Evolutionary conservation across 2,797 vertebrate species (phyloP).

Genomic region (Myiotriccus ornatus): DNA sequence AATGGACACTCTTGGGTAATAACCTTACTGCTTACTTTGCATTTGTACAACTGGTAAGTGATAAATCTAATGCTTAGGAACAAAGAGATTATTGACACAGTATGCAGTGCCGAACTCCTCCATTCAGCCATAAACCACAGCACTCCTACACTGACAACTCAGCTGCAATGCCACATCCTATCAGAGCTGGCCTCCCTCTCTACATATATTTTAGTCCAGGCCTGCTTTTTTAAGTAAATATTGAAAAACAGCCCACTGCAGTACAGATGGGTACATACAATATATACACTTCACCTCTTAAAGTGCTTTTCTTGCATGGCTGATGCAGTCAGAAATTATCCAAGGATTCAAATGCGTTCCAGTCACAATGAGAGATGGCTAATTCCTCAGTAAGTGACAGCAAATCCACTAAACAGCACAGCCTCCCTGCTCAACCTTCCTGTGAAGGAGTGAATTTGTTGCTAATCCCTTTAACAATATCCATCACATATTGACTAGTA

Average conservation of each 20-base stretch:
- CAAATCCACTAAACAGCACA: neutral
- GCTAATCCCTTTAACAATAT: neutral
- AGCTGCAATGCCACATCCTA: neutral
- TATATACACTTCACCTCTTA: neutral
- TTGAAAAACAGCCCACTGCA: neutral
- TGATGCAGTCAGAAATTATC: conserved; percentile 53
- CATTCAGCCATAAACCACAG: neutral
- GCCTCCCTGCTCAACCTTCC: neutral
- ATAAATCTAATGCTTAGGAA: neutral
- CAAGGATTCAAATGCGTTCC: neutral
- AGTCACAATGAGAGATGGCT: neutral
- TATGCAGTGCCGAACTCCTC: neutral
- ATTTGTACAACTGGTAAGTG: neutral
- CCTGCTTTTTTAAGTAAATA: neutral
- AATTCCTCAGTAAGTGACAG: conserved; percentile 25
- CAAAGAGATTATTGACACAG: neutral
- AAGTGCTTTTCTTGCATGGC: neutral
- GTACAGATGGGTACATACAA: neutral
- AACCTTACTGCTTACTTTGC: neutral
- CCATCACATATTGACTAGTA: neutral
- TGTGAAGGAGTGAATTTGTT: conserved; percentile 11
- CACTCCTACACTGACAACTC: neutral
- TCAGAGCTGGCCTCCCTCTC: neutral
- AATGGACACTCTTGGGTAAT: neutral
- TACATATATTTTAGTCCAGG: neutral